Conservation (phyloP, 1,140 invertebrate genomes). For the Tetragnatha versicolor region DNA sequence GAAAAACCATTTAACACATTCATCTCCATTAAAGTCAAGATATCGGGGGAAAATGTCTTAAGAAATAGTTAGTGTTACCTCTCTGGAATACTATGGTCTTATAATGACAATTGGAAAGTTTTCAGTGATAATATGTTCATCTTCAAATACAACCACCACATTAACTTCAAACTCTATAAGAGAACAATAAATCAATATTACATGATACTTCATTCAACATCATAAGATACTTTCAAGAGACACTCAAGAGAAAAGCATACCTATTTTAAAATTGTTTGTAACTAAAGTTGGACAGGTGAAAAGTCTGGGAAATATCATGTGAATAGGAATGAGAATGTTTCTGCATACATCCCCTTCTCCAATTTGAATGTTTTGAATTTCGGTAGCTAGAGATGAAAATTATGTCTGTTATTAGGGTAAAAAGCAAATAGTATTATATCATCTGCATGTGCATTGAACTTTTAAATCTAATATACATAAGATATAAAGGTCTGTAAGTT, state of each 20-base stretch:
- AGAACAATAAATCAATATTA: too few species aligned
- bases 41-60: too few species aligned
- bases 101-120: constrained; percentile 82
- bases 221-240: too few species aligned
- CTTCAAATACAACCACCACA: constrained; percentile 89
- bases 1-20: too few species aligned
- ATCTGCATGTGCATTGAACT: too few species aligned
- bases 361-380: constrained; percentile 98
- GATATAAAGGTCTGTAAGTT: constrained; percentile 19
- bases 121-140: constrained; percentile 94
- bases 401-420: background rate
- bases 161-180: constrained; percentile 95
- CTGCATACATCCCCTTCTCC: constrained; percentile 88
- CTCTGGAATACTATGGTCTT: constrained; percentile 71
- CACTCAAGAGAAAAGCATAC: too few species aligned
- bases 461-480: background rate
- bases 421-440: background rate
- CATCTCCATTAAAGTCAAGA: too few species aligned
- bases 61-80: too few species aligned
- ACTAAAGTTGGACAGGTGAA: constrained; percentile 93
- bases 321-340: constrained; percentile 85
- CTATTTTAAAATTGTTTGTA: constrained; percentile 95
- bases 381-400: constrained; percentile 75
- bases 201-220: too few species aligned
- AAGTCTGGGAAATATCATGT: constrained; percentile 93